Evolutionary conservation across 2,888 invertebrate species (phyloP).

Genomic region (Allygus modestus): DNA sequence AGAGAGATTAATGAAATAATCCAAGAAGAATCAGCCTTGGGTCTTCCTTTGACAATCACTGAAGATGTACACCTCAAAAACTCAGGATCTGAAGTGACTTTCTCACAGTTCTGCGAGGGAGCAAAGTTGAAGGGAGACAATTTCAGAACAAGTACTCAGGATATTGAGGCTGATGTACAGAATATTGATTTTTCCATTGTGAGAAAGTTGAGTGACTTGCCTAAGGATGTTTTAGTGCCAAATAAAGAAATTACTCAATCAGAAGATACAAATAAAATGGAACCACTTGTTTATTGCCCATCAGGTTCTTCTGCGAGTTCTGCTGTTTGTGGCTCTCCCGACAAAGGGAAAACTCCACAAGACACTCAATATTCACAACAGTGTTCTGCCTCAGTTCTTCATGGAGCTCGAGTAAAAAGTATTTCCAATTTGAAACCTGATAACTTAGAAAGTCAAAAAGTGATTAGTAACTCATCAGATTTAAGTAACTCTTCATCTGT

Average conservation of each 20-base stretch:
- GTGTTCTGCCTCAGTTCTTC: not conserved
- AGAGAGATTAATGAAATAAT: constrained; percentile 50
- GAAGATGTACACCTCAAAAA: constrained; percentile 52
- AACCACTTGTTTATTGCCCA: constrained; percentile 43
- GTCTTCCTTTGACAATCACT: constrained; percentile 28
- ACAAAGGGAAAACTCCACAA: not conserved
- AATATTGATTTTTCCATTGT: not conserved
- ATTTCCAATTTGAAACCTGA: not conserved
- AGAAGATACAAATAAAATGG: constrained; percentile 27
- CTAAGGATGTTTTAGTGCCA: not conserved
- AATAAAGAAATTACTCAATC: not conserved
- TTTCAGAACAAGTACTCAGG: constrained; percentile 55
- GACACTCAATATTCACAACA: no score
- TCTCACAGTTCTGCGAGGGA: constrained; percentile 46
- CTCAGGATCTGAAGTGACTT: constrained; percentile 52
- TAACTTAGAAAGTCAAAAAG: not conserved
- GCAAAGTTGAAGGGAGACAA: not conserved
- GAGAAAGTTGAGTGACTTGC: not conserved
- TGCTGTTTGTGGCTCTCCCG: not conserved
- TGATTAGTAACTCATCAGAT: not conserved
- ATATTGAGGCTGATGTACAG: not conserved
- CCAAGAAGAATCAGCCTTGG: constrained; percentile 49
- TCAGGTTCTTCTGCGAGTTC: constrained; percentile 26
- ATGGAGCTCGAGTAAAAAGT: not conserved
- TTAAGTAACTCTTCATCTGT: constrained; percentile 1